These are phyloP conservation scores for Pasiphila rectangulata DNA, from an alignment of 2,888 invertebrate genomes.

Conservation along the genomic window DNA sequence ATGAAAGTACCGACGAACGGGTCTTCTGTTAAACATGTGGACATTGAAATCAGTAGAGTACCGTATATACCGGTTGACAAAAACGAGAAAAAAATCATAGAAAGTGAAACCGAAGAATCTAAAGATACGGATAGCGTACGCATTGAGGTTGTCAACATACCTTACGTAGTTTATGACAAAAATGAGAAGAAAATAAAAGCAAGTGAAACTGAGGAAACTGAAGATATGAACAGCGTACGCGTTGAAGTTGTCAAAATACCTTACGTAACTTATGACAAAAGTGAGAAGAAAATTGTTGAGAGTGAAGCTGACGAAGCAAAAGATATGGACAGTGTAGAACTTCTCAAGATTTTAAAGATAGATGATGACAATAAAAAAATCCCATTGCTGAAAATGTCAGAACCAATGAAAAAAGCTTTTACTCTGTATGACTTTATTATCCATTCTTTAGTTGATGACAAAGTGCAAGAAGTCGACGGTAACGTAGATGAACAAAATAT, in stretches of 20 bases:
- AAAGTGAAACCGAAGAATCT: neutral
- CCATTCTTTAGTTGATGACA: slow-evolving; percentile 12
- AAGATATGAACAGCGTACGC: neutral
- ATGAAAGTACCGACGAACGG: neutral
- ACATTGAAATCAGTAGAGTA: slow-evolving; percentile 6
- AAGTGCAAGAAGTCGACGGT: slow-evolving; percentile 5
- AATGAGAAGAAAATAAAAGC: neutral
- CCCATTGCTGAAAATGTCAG: slow-evolving; percentile 7
- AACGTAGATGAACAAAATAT: neutral
- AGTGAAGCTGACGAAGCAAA: neutral
- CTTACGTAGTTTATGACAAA: neutral
- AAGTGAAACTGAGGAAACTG: neutral
- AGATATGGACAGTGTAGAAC: slow-evolving; percentile 4
- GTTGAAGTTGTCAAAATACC: neutral
- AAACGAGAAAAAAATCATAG: neutral
- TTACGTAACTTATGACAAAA: neutral
- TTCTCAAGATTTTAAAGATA: slow-evolving; percentile 5
- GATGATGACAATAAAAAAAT: slow-evolving; percentile 16
- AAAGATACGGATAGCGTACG: neutral
- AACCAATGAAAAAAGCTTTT: slow-evolving; percentile 16
- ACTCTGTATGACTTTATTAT: slow-evolving; percentile 23
- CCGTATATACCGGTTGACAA: neutral
- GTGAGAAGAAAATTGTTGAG: neutral
- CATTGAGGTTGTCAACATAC: slow-evolving; percentile 8
- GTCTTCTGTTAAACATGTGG: slow-evolving; percentile 4